A percentile compares a stretch with the other conserved stretches of the same genome.
phyloP scores from a whole-genome alignment of 2,888 invertebrate genomes.

The Ceramica pisi region DNA sequence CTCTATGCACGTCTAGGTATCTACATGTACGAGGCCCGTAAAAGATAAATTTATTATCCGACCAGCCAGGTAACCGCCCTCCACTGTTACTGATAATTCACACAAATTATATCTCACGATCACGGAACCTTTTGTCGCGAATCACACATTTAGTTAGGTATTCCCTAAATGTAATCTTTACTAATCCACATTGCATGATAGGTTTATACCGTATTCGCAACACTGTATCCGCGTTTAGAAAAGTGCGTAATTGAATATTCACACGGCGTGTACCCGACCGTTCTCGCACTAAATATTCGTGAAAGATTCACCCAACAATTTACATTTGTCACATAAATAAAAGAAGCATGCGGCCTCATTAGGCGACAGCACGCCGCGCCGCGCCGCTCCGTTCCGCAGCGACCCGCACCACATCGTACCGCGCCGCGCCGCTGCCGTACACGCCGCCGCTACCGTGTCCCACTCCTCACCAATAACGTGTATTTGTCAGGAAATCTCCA shows the following conservation, averaged over 20 bases:
- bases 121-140: conserved; percentile 60
- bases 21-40: conserved; percentile 78
- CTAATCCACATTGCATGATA: conserved; percentile 73
- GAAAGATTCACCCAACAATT: conserved; percentile 84
- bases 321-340: conserved; percentile 89
- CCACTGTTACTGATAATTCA: conserved; percentile 72
- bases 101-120: conserved; percentile 71
- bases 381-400: conserved; percentile 57
- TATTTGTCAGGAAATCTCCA: conserved; percentile 82
- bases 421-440: conserved; percentile 57
- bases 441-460: conserved; percentile 72
- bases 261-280: conserved; percentile 73
- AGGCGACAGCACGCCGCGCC: conserved; percentile 76
- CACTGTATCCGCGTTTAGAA: conserved; percentile 76
- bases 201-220: conserved; percentile 75
- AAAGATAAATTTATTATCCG: conserved; percentile 82
- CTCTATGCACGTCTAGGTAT: conserved; percentile 81
- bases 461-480: conserved; percentile 78
- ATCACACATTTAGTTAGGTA: conserved; percentile 68
- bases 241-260: conserved; percentile 82
- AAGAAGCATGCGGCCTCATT: conserved; percentile 87
- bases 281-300: conserved; percentile 83
- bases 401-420: conserved; percentile 54
- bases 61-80: conserved; percentile 64
- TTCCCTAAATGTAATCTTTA: conserved; percentile 70